Conservation (phyloP, 2,113 vertebrate species). For the Eclectus roratus region DNA sequence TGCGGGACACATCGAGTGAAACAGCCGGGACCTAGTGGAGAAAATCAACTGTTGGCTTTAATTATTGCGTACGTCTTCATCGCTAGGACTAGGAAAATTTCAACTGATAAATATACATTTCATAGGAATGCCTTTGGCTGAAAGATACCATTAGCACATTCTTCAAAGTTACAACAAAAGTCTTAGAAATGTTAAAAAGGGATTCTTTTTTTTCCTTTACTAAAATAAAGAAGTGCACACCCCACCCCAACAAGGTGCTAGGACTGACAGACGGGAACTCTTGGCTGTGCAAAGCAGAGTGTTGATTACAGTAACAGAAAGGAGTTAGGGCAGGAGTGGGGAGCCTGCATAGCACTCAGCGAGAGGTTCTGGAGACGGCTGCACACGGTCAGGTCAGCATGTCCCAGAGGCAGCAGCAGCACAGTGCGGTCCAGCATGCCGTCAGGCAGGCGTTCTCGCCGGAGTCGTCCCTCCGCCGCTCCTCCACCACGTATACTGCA, state of each 20-base stretch:
- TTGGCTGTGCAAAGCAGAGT: conserved; percentile 71
- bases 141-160: conserved; percentile 68
- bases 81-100: conserved; percentile 65
- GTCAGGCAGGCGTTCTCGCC: conserved; percentile 88
- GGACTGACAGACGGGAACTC: conserved; percentile 46
- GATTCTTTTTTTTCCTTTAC: conserved; percentile 48
- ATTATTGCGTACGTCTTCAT: conserved; percentile 59
- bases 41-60: conserved; percentile 69
- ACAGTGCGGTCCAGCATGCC: conserved; percentile 93
- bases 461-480: conserved; percentile 85
- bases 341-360: conserved; percentile 52
- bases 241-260: conserved; percentile 62
- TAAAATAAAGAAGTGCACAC: conserved; percentile 72
- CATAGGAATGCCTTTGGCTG: conserved; percentile 68
- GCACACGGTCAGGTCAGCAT: conserved; percentile 86
- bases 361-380: not conserved
- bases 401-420: conserved; percentile 97
- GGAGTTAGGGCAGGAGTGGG: conserved; percentile 27
- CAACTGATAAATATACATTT: conserved; percentile 74
- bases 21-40: conserved; percentile 48
- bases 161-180: conserved; percentile 73
- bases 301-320: conserved; percentile 72
- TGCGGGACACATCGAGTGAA: conserved; percentile 60
- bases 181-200: conserved; percentile 73
- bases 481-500: conserved; percentile 92